Base-by-base conservation (phyloP, 2,113 vertebrate genomes). In the Ptilorrhoa leucosticta region DNA sequence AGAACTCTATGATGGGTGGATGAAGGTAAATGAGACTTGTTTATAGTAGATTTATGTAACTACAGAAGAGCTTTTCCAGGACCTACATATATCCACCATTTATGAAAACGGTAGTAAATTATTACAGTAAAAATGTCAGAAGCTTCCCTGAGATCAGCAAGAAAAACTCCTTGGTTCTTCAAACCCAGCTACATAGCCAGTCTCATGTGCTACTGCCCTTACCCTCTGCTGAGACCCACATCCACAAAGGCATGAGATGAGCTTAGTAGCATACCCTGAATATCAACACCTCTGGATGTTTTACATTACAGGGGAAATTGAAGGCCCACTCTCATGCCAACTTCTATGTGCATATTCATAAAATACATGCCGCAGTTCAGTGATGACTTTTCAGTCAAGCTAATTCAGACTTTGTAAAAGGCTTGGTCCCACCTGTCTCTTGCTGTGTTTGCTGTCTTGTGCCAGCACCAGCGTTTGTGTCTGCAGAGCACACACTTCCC, bases 41-140 rank as follows among this genome's bases (percentile, higher is more conserved):
- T 95, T 96, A 56, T 91, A 88, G 93, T 83, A 94, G 92, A 78
- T 90, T 96, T 92, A 87, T 86, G 57, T 95, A 93, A 95, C 95
- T 70, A 94, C 39, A 90, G 75, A 87, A 80, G 71, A 94, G 58
- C 51, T 94, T 96, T 96, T 94, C 79, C 88, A 96, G 90, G 39
- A 73, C 85, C 60, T 86, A 53, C 85, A 86, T 73, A 92, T 88
- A 95, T 96, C 89, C 90, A 90, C 83, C 76, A 89, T 93, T 92
- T 93, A 93, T 70, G 88, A 95, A 89, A 96, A 89, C 68, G 91
- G 90, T 48, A 83, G 48, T 96, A 91, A 95, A 96, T 94, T 81
- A 87, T 48, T 91, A 64, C 68, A 68, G 86, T 96, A 88, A 96
- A 96, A 95, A 85, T 40, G 68, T 90, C 96, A 96, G 88, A 89